Evolutionary conservation across 2,113 vertebrate genomes (phyloP), one percentile per base, ranked within the genome.

Genomic region (Actenoides hombroni): DNA sequence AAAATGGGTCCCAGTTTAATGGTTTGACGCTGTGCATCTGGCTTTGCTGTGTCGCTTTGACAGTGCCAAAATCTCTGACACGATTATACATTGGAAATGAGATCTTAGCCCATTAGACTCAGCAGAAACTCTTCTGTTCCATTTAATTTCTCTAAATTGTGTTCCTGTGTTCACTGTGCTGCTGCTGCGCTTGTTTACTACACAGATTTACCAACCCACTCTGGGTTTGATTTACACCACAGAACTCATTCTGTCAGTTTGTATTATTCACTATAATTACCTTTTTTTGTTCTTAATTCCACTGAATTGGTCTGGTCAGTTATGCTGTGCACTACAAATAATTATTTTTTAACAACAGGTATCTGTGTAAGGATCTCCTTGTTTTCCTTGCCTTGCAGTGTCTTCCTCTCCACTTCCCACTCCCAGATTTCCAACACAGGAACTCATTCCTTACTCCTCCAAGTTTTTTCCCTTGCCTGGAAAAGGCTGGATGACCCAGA

Each of bases 311-410:
- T 54, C 63, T 73, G 51, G 57, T 89, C 70, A 16, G 31, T 79
- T 89, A 49, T 25, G 35, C 78, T 80, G 31, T 29, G 65, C 15
- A 16, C 65, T 79, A 64, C 35, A 87, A 92, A 83, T 67, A 93
- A 92, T 79, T 93, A 29, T 79, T 92, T 91, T 94, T 65, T 37
- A 46, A 85, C 81, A 92, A 85, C 1, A 33, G 17, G 9, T 28
- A 8, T 56, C 44, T 57, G 3, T 17, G 31, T 53, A 73, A 69
- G 16, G 37, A 63, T 70, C 89, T 64, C 53, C 31, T 84, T 73
- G 37, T 39, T 86, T 85, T 76, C 44, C 44, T 12, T 3, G 3
- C 77, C 25, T 57, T 57, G 37, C 40, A 40, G 24, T 31, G 18
- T 39, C 29, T 3, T 81, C 24, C 23, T 67, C 65, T 71, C 35